A percentile compares a stretch with the other conserved stretches of the same genome.
phyloP scores from a whole-genome alignment of 2,888 invertebrate species.

The Formica aserva region DNA sequence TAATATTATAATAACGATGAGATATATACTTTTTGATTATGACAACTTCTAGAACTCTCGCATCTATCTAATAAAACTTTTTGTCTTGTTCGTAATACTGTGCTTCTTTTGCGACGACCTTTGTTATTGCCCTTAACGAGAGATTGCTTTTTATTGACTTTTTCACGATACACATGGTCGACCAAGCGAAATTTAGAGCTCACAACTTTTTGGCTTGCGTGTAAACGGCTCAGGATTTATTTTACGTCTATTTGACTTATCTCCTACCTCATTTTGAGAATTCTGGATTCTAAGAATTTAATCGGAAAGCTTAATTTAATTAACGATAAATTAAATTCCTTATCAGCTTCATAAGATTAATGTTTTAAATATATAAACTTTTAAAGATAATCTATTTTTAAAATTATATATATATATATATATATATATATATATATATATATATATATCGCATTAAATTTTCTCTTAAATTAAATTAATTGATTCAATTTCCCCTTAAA shows the following conservation, averaged over 20 bases:
- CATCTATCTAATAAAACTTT: constrained; percentile 39
- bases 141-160: constrained; percentile 43
- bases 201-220: constrained; percentile 30
- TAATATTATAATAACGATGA: neutral
- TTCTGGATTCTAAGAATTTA: neutral
- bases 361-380: neutral
- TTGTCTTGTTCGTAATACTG: neutral
- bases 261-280: neutral
- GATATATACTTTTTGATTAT: constrained; percentile 5
- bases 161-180: constrained; percentile 41
- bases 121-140: constrained; percentile 41
- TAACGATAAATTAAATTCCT: neutral
- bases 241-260: constrained; percentile 31
- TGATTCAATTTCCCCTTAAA: neutral
- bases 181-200: constrained; percentile 39
- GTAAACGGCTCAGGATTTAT: constrained; percentile 55
- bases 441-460: too few species aligned
- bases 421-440: neutral
- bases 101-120: neutral
- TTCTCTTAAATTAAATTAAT: too few species aligned
- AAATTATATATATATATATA: neutral
- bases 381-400: neutral
- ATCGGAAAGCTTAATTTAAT: neutral
- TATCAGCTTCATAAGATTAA: neutral
- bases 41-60: neutral